Base-by-base conservation (phyloP, 2,888 invertebrate genomes). In the Abrostola triplasia region DNA sequence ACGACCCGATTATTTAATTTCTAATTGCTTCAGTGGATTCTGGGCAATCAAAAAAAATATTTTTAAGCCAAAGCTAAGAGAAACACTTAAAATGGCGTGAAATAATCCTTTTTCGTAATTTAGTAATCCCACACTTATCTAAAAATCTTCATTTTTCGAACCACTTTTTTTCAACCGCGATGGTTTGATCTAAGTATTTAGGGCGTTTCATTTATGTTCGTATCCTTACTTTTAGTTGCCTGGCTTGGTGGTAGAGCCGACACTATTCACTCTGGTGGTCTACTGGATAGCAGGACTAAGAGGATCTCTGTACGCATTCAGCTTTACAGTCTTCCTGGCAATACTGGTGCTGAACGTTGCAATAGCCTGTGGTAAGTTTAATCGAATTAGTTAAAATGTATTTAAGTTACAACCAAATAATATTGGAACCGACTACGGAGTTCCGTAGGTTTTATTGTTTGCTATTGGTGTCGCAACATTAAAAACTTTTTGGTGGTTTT, bases 241-340 rank as follows among this genome's bases (percentile, higher is more conserved):
- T 6, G 98, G 98, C 40, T 95, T 98, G 84, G 95, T 98, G 61
- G 80, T 98, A 12, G 98, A 99, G 83, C 98, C 99, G 0, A 84
- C 97, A 6, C 83, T 98, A 58, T 99, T 98, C 91, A 96, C 96
- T 0, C 88, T 96, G 51, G 96, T 99, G 79, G 96, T 97, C 62
- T 99, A 99, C 90, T 98, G 97, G 97, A 95, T 99, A 80, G 96
- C 97, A 6, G 98, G 98, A n/a, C 92, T 98, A 8, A 93, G 97
- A 54, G 88, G 95, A 54, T 96, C 96, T 0, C 70, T 95, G 10
- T 96, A 96, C 84, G 97, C 97, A 8, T 97, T 97, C 84, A 87
- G 95, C 1, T 95, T 97, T 81, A 97, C 98, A 0, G 91, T 96
- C 37, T 89, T 97, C 66, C 93, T 97, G 24, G 94, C 97, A n/a